Conservation (phyloP, 2,888 invertebrate species). For the Hipparchia sbordonii region DNA sequence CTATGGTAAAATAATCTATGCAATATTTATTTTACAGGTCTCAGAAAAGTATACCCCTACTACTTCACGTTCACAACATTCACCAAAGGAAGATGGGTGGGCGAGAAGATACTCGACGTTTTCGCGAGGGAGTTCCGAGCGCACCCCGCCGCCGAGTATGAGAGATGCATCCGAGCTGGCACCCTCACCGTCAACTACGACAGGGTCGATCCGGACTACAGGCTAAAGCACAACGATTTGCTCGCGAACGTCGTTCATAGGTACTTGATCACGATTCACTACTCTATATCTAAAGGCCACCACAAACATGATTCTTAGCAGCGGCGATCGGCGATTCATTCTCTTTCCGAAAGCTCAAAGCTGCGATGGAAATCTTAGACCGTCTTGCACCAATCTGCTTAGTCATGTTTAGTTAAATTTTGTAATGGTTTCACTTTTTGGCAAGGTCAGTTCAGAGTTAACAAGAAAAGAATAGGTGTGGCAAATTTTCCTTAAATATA, state of each 20-base stretch:
- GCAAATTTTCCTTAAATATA: no score
- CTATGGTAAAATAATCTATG: no score
- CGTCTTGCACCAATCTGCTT: no score
- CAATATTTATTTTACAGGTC: conserved; percentile 81
- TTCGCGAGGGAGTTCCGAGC: conserved; percentile 96
- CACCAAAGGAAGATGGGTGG: conserved; percentile 98
- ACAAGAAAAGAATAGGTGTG: no score
- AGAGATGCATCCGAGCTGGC: conserved; percentile 94
- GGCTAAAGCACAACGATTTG: conserved; percentile 95
- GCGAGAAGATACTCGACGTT: conserved; percentile 95
- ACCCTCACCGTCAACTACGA: conserved; percentile 97
- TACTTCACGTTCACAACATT: conserved; percentile 98
- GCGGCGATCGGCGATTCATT: not conserved
- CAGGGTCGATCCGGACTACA: conserved; percentile 94
- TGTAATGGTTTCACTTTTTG: no score
- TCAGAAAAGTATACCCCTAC: conserved; percentile 98
- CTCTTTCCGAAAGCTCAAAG: not conserved
- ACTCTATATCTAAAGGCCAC: conserved; percentile 7
- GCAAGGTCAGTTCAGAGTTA: no score
- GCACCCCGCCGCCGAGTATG: conserved; percentile 96
- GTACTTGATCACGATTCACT: conserved; percentile 72
- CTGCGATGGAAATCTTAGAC: not conserved
- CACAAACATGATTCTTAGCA: not conserved
- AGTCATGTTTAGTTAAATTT: no score
- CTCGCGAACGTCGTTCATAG: conserved; percentile 97